Evolutionary conservation across 2,113 vertebrate genomes (phyloP), one percentile per base, ranked within the genome.

Genomic region (Arenaria interpres): DNA sequence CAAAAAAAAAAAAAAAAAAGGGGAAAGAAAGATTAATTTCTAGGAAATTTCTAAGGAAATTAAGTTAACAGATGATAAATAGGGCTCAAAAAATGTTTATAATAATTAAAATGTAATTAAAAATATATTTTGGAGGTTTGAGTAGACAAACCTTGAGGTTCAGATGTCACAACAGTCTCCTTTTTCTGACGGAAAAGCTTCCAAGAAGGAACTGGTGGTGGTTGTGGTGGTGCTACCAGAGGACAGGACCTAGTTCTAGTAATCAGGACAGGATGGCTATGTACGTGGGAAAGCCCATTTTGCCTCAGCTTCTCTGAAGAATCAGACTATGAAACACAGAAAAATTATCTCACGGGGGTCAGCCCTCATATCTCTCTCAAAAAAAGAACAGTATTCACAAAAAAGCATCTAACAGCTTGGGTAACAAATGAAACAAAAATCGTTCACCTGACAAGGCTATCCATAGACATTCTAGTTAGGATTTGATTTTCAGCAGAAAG

Each of bases 101-200:
- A 64, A 53, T n/a, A 64, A 67, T 45, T 72, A 62, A 93, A 41
- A 63, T 18, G 2, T 25, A 56, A 71, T 71, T 62, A 54, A 2
- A 87, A 50, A 75, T 57, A 77, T 80, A 39, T 72, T 85, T 66
- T 48, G 5, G 22, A 69, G 13, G 7, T 69, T 48, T 89, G 33
- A 73, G 48, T 10, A 95, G 73, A 97, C 96, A 91, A 90, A 99
- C 99, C 98, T 97, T 80, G 97, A 45, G 99, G 98, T 95, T 99
- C 99, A 92, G 98, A 98, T 22, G 98, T 98, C 85, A 98, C 85
- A 60, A 97, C 37, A 4, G 57, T 79, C 93, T 98, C 59, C 69
- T 98, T 99, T 94, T 97, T 98, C 22, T 92, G 98, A 72, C 99
- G 98, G 80, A 99, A 97, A 64, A 99, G 98, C 95, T 99, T 99